Evolutionary conservation across 2,888 invertebrate genomes (phyloP), one percentile per base, ranked within the genome.

Genomic region (Callyntrura guangdongensis): DNA sequence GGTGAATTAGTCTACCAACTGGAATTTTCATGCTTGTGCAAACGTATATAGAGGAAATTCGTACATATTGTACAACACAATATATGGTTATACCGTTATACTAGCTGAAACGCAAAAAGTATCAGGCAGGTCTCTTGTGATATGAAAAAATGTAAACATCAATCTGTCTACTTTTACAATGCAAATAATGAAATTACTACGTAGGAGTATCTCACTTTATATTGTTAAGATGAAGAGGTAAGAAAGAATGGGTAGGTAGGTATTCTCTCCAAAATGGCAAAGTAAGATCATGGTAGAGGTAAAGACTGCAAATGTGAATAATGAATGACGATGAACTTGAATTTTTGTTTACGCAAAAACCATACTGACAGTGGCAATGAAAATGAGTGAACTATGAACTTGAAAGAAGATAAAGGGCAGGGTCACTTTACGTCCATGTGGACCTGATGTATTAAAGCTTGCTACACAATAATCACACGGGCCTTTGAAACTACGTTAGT

Each of bases 321-420:
- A 61, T 20, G 6, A 61, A 3, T 61, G 53, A 53, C n/a, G 2
- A n/a, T 82, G 61, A 67, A 36, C 67, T 79, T 82, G 82, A 59
- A 74, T 17, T 27, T 81, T 81, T 82, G 59, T n/a, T 12, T 27
- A 27, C 27, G 6, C 36, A 36, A 27, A 67, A 61, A 59, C 20
- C n/a, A 17, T 59, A 25, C 25, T 67, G 36, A 5, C 6, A 20
- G 9, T 64, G 61, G 4, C n/a, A 59, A 12, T 14, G 59, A 64
- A 22, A 67, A 67, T 67, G 67, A 67, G n/a, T 67, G 27, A 67
- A 12, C 36, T 67, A 67, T 67, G 67, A 27, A 67, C 67, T 67
- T 67, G 67, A 67, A 36, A 25, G n/a, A n/a, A n/a, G 67, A n/a
- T 67, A 67, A 67, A 67, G 67, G 67, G 27, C 67, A 67, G 36